Evolutionary conservation across 1,140 invertebrate genomes (phyloP).

Genomic region (honey bee (Apis mellifera)): Amel_HAv3.1 CM009932.2:15207001-15207500

Average conservation of each 20-base stretch:
- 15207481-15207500: constrained; percentile 68
- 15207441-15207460: constrained; percentile 3
- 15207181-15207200: too few species aligned
- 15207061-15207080: too few species aligned
- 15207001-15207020: background rate
- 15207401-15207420: constrained; percentile 47
- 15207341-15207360: constrained; percentile 64
- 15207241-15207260: background rate
- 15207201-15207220: too few species aligned
- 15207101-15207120: too few species aligned
- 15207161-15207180: too few species aligned
- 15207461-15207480: background rate
- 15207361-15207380: constrained; percentile 66
- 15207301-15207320: constrained; percentile 21
- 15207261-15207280: background rate
- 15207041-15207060: background rate
- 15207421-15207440: constrained; percentile 1
- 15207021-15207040: background rate
- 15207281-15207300: constrained; percentile 34
- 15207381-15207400: constrained; percentile 50
- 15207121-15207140: too few species aligned
- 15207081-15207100: background rate
- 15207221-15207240: too few species aligned
- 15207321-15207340: constrained; percentile 60
- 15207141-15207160: too few species aligned